Evolutionary conservation across 1,140 invertebrate genomes (phyloP).

Genomic region (Leptopilina clavipes): DNA sequence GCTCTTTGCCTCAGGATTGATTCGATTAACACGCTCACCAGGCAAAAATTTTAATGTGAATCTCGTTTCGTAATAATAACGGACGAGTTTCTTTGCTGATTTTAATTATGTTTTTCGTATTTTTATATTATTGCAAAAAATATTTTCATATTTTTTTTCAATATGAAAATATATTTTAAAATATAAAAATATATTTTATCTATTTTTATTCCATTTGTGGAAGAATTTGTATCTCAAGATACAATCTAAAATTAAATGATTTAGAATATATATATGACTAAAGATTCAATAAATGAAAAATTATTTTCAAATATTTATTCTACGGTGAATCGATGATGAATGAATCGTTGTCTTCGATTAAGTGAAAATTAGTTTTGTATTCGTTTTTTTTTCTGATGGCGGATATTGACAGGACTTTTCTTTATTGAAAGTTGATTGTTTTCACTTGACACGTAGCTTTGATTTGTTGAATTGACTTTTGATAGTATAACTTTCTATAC

Average conservation of each 20-base stretch:
- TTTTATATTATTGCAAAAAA: too few species aligned
- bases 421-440: conserved; percentile 30
- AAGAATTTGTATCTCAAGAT: too few species aligned
- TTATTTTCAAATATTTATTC: too few species aligned
- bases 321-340: too few species aligned
- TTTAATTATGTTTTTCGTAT: not conserved
- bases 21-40: not conserved
- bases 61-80: not conserved
- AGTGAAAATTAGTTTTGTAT: not conserved
- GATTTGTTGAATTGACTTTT: not conserved
- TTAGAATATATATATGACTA: too few species aligned
- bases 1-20: not conserved
- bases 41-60: not conserved
- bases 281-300: too few species aligned
- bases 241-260: too few species aligned
- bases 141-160: too few species aligned
- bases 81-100: conserved; percentile 6
- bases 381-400: not conserved
- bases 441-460: conserved; percentile 20
- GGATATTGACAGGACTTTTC: not conserved
- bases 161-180: too few species aligned
- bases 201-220: too few species aligned
- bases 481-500: conserved; percentile 53
- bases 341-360: not conserved
- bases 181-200: too few species aligned